Evolutionary conservation across 2,797 vertebrate species (phyloP), one percentile per base, ranked within the genome.

Genomic region (Malacoctenus gilli): DNA sequence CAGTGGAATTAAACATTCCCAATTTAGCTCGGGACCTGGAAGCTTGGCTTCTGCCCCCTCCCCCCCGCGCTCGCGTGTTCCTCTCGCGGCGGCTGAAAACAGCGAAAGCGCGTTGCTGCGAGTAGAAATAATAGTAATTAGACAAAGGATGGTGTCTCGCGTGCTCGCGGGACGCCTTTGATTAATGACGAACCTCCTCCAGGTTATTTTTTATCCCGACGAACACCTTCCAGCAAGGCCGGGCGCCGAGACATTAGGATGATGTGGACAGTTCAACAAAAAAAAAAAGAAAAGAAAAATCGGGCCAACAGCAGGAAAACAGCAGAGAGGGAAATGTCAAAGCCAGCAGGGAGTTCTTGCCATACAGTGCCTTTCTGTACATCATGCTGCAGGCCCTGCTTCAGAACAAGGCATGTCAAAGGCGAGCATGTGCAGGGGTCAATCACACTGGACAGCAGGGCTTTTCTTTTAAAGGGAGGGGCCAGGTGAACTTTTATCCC

Each of bases 401-500:
- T 59, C 14, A 55, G n/a, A 53, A 41, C n/a, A 55, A n/a, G 30
- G 1, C 39, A 1, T 32, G n/a, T 38, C 31, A 34, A 54, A 20
- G 25, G n/a, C 8, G 69, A 21, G 23, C 43, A 20, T 14, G 30
- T 4, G 5, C 23, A 54, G 32, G n/a, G 2, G 2, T 60, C 12
- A 36, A 35, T 35, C 74, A 20, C 60, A 56, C 31, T 48, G 50
- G 15, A 39, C 5, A 37, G 40, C 19, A 68, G 32, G 61, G 75
- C 59, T 28, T 2, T 28, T 77, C 59, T 28, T 2, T 28, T 65
- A 41, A 72, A 83, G 82, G 84, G 88, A 82, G 79, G 68, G 71
- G 68, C 84, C 73, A 62, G 66, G 58, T 79, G 55, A 88, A 89
- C 84, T 86, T 87, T 88, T 70, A 64, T 82, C 38, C 35, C 47